Evolutionary conservation across 2,113 vertebrate genomes (phyloP).

Genomic region (Propithecus coquereli): DNA sequence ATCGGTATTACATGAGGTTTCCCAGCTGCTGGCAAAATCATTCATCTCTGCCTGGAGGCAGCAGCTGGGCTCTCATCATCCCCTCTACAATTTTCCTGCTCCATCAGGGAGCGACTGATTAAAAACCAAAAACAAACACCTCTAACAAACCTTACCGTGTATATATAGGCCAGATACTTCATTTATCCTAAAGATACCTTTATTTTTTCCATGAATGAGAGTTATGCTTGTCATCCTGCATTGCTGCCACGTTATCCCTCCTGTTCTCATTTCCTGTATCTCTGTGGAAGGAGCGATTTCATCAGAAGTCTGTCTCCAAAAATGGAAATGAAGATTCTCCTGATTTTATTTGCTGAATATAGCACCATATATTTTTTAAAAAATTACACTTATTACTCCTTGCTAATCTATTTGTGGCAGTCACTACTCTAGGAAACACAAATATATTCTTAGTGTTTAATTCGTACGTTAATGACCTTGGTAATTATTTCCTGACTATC

Average conservation of each 20-base stretch:
- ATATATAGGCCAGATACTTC: not conserved
- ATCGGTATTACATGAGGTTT: not conserved
- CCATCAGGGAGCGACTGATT: conserved; percentile 7
- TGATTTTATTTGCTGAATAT: not conserved
- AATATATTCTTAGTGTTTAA: not conserved
- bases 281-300: not conserved
- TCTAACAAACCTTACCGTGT: not conserved
- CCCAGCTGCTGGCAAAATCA: conserved; percentile 36
- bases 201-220: not conserved
- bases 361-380: not conserved
- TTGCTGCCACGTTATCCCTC: not conserved
- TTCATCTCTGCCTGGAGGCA: not conserved
- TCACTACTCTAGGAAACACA: not conserved
- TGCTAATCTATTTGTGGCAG: not conserved
- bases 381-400: not conserved
- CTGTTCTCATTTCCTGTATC: not conserved
- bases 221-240: not conserved
- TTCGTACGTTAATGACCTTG: not conserved
- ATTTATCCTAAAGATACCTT: not conserved
- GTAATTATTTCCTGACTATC: not conserved
- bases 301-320: not conserved
- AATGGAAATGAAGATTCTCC: not conserved
- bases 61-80: not conserved
- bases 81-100: conserved; percentile 22
- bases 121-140: not conserved